Conservation (phyloP, 1,140 invertebrate genomes). For the Macrobrachium nipponense region DNA sequence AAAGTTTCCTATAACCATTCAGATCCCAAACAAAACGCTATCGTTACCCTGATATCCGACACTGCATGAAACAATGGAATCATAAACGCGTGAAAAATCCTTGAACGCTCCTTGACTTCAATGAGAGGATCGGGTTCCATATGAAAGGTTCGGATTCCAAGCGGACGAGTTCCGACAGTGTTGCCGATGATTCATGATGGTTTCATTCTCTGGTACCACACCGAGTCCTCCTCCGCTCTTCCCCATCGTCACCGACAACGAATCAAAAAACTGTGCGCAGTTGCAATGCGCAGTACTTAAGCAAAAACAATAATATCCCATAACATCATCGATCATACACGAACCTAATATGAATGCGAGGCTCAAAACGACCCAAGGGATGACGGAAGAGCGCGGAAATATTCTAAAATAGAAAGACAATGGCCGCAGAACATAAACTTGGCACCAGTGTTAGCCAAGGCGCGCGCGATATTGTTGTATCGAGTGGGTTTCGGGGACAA, state of each 20-base stretch:
- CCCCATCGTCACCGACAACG: neutral
- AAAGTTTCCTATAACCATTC: slow-evolving; percentile 50
- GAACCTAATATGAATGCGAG: neutral
- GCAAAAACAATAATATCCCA: no score
- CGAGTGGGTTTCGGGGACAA: slow-evolving; percentile 42
- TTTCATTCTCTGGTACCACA: slow-evolving; percentile 5
- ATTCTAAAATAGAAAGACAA: slow-evolving; percentile 1
- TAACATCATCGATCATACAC: no score
- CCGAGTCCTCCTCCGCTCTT: neutral
- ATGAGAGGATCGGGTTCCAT: slow-evolving; percentile 58
- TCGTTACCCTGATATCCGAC: slow-evolving; percentile 53
- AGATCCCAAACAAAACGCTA: slow-evolving; percentile 47
- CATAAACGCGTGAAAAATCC: slow-evolving; percentile 58
- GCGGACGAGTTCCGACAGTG: slow-evolving; percentile 32
- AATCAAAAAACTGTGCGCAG: no score
- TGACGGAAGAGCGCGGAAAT: neutral
- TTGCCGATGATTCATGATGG: slow-evolving; percentile 47
- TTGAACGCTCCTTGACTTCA: slow-evolving; percentile 61
- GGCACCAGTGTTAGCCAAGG: slow-evolving; percentile 32
- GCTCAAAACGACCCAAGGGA: neutral
- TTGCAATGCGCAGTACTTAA: no score
- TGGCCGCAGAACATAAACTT: slow-evolving; percentile 37
- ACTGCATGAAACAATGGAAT: slow-evolving; percentile 42
- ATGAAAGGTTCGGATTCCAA: slow-evolving; percentile 54
- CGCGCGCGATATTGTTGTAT: slow-evolving; percentile 50